Base-by-base conservation (phyloP, 2,888 invertebrate species). In the Tetragnatha montana region DNA sequence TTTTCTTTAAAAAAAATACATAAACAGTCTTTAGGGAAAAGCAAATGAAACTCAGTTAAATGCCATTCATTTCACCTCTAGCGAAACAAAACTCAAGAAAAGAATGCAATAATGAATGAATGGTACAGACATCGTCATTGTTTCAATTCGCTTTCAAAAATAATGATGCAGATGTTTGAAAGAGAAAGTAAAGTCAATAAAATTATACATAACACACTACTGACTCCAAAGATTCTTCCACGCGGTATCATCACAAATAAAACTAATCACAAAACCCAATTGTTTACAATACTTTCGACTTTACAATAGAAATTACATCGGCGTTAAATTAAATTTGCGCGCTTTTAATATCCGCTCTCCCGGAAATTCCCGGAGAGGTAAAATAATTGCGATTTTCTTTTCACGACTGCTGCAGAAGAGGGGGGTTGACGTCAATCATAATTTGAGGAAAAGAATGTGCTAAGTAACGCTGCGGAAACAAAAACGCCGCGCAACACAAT, bases 91-190 rank as follows among this genome's bases (percentile, higher is more conserved):
- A 60, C 14, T 12, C 17, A 35, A 60, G 6, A 60, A 6, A 60
- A 12, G 60, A 60, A 60, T 60, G 17, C 12, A 10, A 60, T 60
- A 60, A 60, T 60, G 60, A 60, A 60, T 60, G 60, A 60, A 60
- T 60, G 60, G 10, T 60, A 60, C 60, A 17, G 60, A 60, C 60
- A 60, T 14, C 60, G 10, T 60, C 60, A 60, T 60, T 60, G 60
- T 60, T 60, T 60, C 60, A 78, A 78, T 60, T 78, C 60, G 22
- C n/a, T 60, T 22, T 78, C 60, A 78, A 21, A 60, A 78, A 78
- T 78, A 78, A 78, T 60, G 78, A 78, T 78, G 60, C 51, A 60
- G 7, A 21, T 78, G 17, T 51, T 68, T 8, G 78, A 60, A 22
- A 21, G 47, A 51, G 21, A 17, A 60, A 21, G 21, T 21, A 17